Evolutionary conservation across 1,140 invertebrate species (phyloP).

Genomic region (Diploscapter pachys): DNA sequence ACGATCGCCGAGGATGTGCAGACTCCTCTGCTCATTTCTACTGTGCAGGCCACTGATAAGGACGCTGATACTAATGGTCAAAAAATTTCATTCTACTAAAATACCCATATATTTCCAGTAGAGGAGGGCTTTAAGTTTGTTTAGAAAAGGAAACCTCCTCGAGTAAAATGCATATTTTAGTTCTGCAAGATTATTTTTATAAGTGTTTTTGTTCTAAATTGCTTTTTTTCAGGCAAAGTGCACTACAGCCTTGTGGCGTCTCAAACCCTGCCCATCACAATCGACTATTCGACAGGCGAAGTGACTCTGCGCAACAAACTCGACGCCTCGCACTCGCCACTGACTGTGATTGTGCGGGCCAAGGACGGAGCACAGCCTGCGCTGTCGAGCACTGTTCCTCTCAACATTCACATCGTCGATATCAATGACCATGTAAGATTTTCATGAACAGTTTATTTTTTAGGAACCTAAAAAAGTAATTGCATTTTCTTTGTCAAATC

Average conservation of each 20-base stretch:
- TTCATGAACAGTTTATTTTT: neutral
- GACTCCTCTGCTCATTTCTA: slow-evolving; percentile 76
- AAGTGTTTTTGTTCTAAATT: neutral
- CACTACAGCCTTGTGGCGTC: slow-evolving; percentile 60
- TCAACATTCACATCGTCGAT: slow-evolving; percentile 81
- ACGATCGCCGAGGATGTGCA: slow-evolving; percentile 83
- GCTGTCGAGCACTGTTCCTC: slow-evolving; percentile 63
- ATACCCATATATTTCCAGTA: slow-evolving; percentile 13
- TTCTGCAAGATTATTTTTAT: neutral
- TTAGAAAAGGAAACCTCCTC: neutral
- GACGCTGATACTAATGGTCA: slow-evolving; percentile 83
- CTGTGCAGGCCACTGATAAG: slow-evolving; percentile 79
- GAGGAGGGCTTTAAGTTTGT: too few species aligned
- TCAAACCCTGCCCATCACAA: slow-evolving; percentile 54
- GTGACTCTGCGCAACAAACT: slow-evolving; percentile 49
- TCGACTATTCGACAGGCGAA: slow-evolving; percentile 58
- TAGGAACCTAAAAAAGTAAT: too few species aligned
- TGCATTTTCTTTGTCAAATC: too few species aligned
- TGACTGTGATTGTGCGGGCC: slow-evolving; percentile 72
- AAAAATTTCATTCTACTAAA: slow-evolving; percentile 60
- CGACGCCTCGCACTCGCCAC: slow-evolving; percentile 44
- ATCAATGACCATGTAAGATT: slow-evolving; percentile 72
- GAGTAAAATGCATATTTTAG: neutral
- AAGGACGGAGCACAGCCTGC: slow-evolving; percentile 76
- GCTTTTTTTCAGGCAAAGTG: slow-evolving; percentile 50